These are phyloP conservation scores for Autographa pulchrina DNA, from an alignment of 2,888 invertebrate species.

Conservation along the genomic window DNA sequence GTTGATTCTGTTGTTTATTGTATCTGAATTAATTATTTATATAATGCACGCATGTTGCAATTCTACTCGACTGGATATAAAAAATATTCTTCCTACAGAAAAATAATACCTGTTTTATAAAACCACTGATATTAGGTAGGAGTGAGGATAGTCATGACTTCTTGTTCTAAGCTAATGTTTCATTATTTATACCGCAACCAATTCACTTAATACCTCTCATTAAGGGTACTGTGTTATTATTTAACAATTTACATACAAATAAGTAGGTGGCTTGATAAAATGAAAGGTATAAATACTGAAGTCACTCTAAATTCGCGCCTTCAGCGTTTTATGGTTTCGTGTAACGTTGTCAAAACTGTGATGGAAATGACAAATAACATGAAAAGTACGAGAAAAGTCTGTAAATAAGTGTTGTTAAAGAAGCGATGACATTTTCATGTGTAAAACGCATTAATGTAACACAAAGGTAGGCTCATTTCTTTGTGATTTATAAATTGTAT, in stretches of 20 bases:
- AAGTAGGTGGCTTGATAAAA: conserved; percentile 19
- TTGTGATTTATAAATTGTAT: not conserved
- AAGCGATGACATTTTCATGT: conserved; percentile 66
- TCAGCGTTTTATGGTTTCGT: conserved; percentile 43
- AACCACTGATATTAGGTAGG: not conserved
- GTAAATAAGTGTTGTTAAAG: conserved; percentile 65
- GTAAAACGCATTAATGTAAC: conserved; percentile 41
- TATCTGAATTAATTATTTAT: conserved; percentile 67
- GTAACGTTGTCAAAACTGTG: conserved; percentile 49
- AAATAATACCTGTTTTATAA: not conserved
- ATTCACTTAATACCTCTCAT: not conserved
- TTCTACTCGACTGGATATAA: conserved; percentile 27
- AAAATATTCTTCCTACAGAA: not conserved
- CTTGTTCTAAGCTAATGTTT: not conserved
- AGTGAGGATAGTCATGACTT: not conserved
- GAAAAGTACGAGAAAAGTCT: conserved; percentile 48
- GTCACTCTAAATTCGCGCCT: conserved; percentile 12
- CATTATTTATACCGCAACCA: not conserved
- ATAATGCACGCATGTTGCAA: conserved; percentile 62
- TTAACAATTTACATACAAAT: conserved; percentile 38
- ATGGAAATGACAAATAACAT: conserved; percentile 46
- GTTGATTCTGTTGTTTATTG: conserved; percentile 65
- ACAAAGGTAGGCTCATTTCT: conserved; percentile 19
- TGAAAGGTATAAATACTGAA: conserved; percentile 29
- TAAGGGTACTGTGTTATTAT: conserved; percentile 20